A percentile compares a stretch with the other conserved stretches of the same genome.
phyloP scores from a whole-genome alignment of 2,797 vertebrate genomes.

The Falco concolor region DNA sequence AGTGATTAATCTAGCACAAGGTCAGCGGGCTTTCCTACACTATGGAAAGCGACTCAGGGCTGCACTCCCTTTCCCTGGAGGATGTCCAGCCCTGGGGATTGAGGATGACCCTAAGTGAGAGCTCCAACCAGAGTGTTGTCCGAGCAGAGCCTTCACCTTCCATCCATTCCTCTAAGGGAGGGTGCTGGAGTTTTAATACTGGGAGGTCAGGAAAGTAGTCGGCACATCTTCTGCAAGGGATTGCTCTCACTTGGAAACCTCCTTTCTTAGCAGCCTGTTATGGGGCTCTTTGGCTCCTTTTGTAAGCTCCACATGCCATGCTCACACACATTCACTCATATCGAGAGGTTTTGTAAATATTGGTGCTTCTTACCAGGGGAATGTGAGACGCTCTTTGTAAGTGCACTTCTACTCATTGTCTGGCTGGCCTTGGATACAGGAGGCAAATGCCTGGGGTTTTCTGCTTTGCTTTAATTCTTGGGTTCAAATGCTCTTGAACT shows the following conservation, averaged over 20 bases:
- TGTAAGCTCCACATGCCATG: not conserved
- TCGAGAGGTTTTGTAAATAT: not conserved
- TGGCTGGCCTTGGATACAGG: not conserved
- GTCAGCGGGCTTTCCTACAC: not conserved
- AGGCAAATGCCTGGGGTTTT: not conserved
- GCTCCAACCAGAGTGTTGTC: not conserved
- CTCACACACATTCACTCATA: not conserved
- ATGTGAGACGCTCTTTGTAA: not conserved
- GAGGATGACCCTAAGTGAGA: not conserved
- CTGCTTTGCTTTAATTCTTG: not conserved
- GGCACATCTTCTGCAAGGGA: not conserved
- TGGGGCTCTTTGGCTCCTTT: not conserved
- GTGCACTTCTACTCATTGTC: not conserved
- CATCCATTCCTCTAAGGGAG: not conserved
- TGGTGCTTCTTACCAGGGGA: conserved; percentile 9
- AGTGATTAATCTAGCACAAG: not conserved
- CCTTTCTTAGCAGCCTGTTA: not conserved
- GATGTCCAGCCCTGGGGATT: not conserved
- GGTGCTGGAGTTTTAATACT: not conserved
- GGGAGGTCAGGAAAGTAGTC: not conserved
- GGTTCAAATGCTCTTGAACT: conserved; percentile 28
- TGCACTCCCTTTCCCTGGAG: not conserved
- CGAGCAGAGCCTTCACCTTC: not conserved
- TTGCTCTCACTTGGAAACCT: not conserved
- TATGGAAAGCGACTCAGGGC: not conserved